A percentile compares a stretch with the other conserved stretches of the same genome.
phyloP scores from a whole-genome alignment of 2,113 vertebrate genomes.

The Laticauda laticaudata region DNA sequence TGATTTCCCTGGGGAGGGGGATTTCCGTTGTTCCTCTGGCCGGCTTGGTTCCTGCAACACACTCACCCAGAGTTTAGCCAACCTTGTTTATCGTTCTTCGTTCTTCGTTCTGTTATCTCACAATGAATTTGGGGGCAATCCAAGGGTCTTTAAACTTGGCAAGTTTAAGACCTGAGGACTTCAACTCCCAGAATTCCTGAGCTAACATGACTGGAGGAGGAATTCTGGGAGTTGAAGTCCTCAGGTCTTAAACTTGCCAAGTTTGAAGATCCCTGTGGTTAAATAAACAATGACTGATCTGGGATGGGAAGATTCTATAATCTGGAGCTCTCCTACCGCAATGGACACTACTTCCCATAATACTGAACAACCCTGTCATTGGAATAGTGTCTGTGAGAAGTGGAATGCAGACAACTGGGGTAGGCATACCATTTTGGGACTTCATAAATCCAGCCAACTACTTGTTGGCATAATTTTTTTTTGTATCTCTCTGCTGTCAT shows the following conservation, averaged over 20 bases:
- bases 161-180: too few relatives aligned
- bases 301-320: not conserved
- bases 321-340: not conserved
- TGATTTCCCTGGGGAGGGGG: not conserved
- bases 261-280: not conserved
- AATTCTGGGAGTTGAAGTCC: too few relatives aligned
- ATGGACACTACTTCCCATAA: not conserved
- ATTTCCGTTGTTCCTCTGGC: not conserved
- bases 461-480: not conserved
- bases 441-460: not conserved
- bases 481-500: not conserved
- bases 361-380: not conserved
- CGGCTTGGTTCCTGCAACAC: not conserved
- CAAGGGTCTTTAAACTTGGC: too few relatives aligned
- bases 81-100: not conserved
- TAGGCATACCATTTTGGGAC: not conserved
- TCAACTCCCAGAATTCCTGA: too few relatives aligned
- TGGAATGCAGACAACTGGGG: not conserved
- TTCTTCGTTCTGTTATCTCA: not conserved
- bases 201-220: too few relatives aligned
- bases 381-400: not conserved
- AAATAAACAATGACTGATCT: not conserved
- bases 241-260: too few relatives aligned
- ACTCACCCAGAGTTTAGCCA: not conserved
- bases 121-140: not conserved